phyloP scores from a whole-genome alignment of 2,888 invertebrate genomes.

The Epistrophe grossulariae region DNA sequence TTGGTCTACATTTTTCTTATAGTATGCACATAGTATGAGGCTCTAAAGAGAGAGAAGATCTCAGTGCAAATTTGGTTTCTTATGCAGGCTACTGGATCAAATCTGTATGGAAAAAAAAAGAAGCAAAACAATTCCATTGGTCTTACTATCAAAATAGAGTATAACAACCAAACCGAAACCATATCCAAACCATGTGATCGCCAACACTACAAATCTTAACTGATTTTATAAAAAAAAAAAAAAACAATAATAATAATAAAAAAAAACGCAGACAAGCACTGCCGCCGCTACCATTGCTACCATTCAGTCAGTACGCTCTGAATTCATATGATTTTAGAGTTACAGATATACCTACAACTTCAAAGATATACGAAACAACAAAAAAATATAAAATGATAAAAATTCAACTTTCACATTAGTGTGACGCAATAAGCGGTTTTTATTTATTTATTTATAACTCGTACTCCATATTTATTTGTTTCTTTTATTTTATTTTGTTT shows the following conservation, averaged over 20 bases:
- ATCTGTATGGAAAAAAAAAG: background rate
- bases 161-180: background rate
- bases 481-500: conserved; percentile 8
- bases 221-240: conserved; percentile 26
- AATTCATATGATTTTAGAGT: conserved; percentile 64
- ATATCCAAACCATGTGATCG: conserved; percentile 29
- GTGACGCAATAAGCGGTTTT: conserved; percentile 72
- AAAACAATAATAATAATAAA: background rate
- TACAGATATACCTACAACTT: conserved; percentile 52
- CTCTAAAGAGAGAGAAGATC: background rate
- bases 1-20: conserved; percentile 14
- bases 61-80: conserved; percentile 21
- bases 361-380: conserved; percentile 38
- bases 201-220: conserved; percentile 31
- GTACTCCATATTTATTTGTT: conserved; percentile 69
- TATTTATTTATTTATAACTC: conserved; percentile 65
- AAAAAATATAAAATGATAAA: conserved; percentile 40
- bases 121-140: conserved; percentile 2
- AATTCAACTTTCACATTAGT: conserved; percentile 75
- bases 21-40: background rate
- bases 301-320: conserved; percentile 44
- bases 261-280: conserved; percentile 40
- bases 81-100: conserved; percentile 30
- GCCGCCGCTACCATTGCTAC: too few relatives aligned
- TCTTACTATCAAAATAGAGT: conserved; percentile 8